A percentile compares a stretch with the other conserved stretches of the same genome.
These are phyloP conservation scores for Oreochromis aureus DNA, from an alignment of 2,113 vertebrate species.

Conservation along the genomic window DNA sequence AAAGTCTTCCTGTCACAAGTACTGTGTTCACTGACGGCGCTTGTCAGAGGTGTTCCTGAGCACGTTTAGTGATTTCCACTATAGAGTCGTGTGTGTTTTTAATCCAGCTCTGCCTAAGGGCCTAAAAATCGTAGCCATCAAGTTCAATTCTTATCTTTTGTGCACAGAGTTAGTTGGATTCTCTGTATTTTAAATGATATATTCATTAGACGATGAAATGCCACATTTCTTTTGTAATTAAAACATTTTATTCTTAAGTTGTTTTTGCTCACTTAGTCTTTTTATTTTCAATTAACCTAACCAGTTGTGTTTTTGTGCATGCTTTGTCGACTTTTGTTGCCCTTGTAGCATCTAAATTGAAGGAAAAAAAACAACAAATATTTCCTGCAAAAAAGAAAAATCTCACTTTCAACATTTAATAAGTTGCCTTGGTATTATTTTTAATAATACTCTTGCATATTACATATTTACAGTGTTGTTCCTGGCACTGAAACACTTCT, in stretches of 20 bases:
- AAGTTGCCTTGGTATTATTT: not conserved
- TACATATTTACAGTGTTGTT: not conserved
- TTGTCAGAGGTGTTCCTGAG: not conserved
- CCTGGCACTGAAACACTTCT: not conserved
- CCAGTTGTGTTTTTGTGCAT: not conserved
- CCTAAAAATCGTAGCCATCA: not conserved
- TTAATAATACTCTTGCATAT: not conserved
- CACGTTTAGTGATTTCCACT: not conserved
- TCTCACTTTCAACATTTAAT: not conserved
- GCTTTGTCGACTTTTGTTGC: not conserved
- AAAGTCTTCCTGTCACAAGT: not conserved
- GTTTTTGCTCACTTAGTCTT: not conserved
- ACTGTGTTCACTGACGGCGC: not conserved
- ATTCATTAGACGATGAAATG: not conserved
- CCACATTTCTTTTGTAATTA: not conserved
- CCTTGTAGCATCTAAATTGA: not conserved
- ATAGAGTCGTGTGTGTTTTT: not conserved
- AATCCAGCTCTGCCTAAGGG: not conserved
- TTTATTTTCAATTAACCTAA: not conserved
- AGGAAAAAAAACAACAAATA: not conserved
- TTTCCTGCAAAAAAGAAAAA: not conserved
- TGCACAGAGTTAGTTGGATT: not conserved
- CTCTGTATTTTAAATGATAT: not conserved
- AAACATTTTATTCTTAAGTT: not conserved
- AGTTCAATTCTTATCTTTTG: not conserved